Percentiles rank a stretch among this genome's conserved stretches.
phyloP scores from a whole-genome alignment of 2,797 vertebrate genomes.

The Neosilurus mollespiculum region DNA sequence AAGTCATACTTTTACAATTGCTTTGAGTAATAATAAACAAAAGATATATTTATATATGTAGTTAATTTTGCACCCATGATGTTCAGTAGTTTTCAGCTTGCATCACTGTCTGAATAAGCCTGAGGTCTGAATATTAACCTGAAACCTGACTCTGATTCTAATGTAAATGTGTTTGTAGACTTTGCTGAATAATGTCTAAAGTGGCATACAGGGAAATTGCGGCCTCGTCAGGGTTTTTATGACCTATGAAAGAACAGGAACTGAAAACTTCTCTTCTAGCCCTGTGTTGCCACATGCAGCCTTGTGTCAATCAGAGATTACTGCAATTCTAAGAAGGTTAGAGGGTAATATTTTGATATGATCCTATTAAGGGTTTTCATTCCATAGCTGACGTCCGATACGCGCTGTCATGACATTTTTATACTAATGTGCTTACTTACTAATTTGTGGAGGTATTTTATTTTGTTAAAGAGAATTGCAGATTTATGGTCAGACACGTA shows the following conservation, averaged over 20 bases:
- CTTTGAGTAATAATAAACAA: no score
- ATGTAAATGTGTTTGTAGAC: neutral
- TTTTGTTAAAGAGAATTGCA: neutral
- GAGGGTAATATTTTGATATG: neutral
- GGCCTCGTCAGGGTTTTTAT: neutral
- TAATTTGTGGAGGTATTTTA: neutral
- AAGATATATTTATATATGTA: no score
- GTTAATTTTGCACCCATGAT: no score
- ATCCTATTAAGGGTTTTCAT: slow-evolving; percentile 18
- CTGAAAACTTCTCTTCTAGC: slow-evolving; percentile 1
- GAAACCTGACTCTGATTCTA: no score
- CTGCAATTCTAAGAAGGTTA: neutral
- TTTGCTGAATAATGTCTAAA: neutral
- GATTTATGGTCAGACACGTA: neutral
- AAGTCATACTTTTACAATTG: no score
- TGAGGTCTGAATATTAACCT: no score
- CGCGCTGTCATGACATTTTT: neutral
- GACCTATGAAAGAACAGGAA: slow-evolving; percentile 20
- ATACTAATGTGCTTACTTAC: neutral
- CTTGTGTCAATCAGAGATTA: neutral
- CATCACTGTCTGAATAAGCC: no score
- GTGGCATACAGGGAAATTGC: neutral
- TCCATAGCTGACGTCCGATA: neutral
- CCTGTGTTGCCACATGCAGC: neutral
- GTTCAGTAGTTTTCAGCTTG: no score